Conservation (phyloP, 1,140 invertebrate species). For the Papilio polyxenes region DNA sequence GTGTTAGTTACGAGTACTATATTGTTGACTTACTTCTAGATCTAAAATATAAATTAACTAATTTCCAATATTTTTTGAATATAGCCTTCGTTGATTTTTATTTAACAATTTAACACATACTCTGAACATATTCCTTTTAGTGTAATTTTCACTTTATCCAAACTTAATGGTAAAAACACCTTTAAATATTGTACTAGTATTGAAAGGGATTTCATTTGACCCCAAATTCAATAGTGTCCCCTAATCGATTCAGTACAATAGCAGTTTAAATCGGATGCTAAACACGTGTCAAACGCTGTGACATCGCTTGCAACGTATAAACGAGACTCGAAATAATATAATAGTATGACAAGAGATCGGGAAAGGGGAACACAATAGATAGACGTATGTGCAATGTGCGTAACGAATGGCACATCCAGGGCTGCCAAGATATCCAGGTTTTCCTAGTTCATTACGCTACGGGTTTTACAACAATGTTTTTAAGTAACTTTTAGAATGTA, state of each 20-base stretch:
- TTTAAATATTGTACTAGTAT: slow-evolving; percentile 6
- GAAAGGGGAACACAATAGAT: slow-evolving; percentile 53
- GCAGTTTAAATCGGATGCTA: slow-evolving; percentile 71
- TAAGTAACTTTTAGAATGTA: neutral
- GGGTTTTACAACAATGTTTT: neutral
- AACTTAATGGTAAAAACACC: neutral
- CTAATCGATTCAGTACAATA: slow-evolving; percentile 68
- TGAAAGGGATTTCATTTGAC: slow-evolving; percentile 39
- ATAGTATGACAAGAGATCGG: slow-evolving; percentile 62
- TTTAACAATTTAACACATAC: neutral
- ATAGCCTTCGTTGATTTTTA: too few species aligned
- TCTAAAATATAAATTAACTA: too few species aligned
- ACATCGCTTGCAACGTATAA: slow-evolving; percentile 67
- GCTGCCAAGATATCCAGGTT: neutral
- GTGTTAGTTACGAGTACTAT: too few species aligned
- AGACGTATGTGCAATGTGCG: slow-evolving; percentile 54
- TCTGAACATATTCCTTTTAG: neutral
- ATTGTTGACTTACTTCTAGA: too few species aligned
- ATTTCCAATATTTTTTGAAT: too few species aligned
- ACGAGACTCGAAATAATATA: slow-evolving; percentile 67
- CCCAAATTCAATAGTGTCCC: slow-evolving; percentile 51
- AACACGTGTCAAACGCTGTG: slow-evolving; percentile 74
- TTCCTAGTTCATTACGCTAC: neutral
- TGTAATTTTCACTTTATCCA: neutral
- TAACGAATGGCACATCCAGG: slow-evolving; percentile 50